Evolutionary conservation across 2,888 invertebrate species (phyloP).

Genomic region (Cataglyphis rosenhaueri): DNA sequence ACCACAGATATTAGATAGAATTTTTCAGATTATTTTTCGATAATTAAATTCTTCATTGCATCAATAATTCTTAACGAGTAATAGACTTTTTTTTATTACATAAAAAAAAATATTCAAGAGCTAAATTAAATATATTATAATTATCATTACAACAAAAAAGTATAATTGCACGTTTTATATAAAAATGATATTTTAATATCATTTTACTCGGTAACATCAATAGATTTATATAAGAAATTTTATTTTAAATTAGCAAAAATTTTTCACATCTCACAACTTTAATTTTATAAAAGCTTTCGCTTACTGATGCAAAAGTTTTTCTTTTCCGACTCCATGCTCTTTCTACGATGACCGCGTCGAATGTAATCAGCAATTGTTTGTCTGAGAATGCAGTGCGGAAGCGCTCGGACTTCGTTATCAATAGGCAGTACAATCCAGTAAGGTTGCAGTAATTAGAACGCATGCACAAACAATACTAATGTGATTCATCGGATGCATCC

Average conservation of each 20-base stretch:
- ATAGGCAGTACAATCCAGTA: conserved; percentile 41
- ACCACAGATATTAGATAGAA: conserved; percentile 19
- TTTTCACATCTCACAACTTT: neutral
- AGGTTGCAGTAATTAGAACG: conserved; percentile 59
- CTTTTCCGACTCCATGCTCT: neutral
- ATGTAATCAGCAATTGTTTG: neutral
- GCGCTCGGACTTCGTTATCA: conserved; percentile 26
- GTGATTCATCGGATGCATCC: conserved; percentile 65
- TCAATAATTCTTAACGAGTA: conserved; percentile 5
- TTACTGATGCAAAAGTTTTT: neutral
- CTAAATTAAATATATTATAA: conserved; percentile 1
- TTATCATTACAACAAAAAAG: neutral
- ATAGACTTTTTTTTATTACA: neutral
- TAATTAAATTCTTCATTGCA: conserved; percentile 26
- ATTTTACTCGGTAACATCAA: neutral
- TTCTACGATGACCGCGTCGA: neutral
- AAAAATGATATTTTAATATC: neutral
- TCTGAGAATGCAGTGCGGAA: conserved; percentile 42
- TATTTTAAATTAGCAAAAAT: neutral
- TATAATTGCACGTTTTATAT: neutral
- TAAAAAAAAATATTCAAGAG: neutral
- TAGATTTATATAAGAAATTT: neutral
- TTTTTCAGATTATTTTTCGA: conserved; percentile 21
- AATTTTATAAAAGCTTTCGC: neutral
- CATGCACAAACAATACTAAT: conserved; percentile 47